A percentile compares a stretch with the other conserved stretches of the same genome.
phyloP scores from a whole-genome alignment of 2,113 vertebrate species.

The Nansenia antarctica region DNA sequence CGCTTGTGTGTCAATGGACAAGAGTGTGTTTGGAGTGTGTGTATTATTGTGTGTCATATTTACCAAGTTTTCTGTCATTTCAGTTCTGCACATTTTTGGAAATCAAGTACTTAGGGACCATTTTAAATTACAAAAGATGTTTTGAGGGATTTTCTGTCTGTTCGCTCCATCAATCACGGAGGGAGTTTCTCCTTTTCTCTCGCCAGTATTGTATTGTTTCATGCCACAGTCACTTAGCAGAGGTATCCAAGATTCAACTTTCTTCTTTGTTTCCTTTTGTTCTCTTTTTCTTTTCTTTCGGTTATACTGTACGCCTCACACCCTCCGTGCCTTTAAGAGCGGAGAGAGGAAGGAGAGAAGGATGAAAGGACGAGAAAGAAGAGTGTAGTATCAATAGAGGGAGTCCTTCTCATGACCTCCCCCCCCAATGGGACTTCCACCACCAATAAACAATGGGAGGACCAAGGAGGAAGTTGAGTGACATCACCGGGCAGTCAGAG shows the following conservation, averaged over 20 bases:
- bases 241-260: background rate
- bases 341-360: background rate
- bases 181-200: background rate
- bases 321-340: background rate
- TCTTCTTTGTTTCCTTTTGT: background rate
- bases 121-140: background rate
- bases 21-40: background rate
- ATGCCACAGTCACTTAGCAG: background rate
- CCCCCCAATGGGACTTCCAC: background rate
- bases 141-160: background rate
- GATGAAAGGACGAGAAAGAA: background rate
- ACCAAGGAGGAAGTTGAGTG: background rate
- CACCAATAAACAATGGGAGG: background rate
- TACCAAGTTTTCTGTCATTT: background rate
- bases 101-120: background rate
- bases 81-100: background rate
- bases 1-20: background rate
- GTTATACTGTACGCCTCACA: background rate
- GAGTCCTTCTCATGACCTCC: background rate
- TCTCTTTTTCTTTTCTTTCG: background rate
- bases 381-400: background rate
- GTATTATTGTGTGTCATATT: background rate
- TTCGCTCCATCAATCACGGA: background rate
- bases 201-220: background rate
- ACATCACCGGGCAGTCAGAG: no score